Evolutionary conservation across 1,140 invertebrate genomes (phyloP).

Genomic region (Diabrotica virgifera): DNA sequence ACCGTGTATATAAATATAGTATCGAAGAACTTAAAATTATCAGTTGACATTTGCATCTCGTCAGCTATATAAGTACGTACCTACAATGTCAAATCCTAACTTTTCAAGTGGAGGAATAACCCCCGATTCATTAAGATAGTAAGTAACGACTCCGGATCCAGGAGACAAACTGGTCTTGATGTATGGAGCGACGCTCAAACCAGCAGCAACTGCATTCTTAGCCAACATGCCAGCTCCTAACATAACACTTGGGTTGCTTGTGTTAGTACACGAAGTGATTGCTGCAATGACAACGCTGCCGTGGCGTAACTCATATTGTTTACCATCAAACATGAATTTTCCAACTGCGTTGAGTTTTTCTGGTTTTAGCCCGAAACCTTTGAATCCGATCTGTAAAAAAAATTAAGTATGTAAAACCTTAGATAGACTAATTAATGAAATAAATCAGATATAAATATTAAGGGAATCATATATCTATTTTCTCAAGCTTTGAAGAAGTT

Average conservation of each 20-base stretch:
- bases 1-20: no score
- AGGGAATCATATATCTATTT: no score
- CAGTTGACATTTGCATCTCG: no score
- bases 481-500: no score
- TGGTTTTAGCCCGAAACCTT: slow-evolving; percentile 82
- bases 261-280: slow-evolving; percentile 98
- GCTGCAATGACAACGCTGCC: slow-evolving; percentile 96
- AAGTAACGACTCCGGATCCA: slow-evolving; percentile 96
- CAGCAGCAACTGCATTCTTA: slow-evolving; percentile 91
- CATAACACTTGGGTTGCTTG: slow-evolving; percentile 97
- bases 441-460: no score
- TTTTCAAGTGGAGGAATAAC: slow-evolving; percentile 83
- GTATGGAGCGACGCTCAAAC: slow-evolving; percentile 84
- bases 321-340: slow-evolving; percentile 76
- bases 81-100: slow-evolving; percentile 83
- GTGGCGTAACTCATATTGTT: slow-evolving; percentile 82
- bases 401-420: no score
- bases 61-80: neutral
- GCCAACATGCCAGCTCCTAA: slow-evolving; percentile 90
- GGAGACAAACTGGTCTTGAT: slow-evolving; percentile 96
- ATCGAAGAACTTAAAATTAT: no score
- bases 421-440: no score
- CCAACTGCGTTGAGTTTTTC: slow-evolving; percentile 65
- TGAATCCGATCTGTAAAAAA: slow-evolving; percentile 78
- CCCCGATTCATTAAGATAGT: slow-evolving; percentile 84